These are phyloP conservation scores for Copsychus sechellarum DNA, from an alignment of 2,113 vertebrate species.

Conservation along the genomic window DNA sequence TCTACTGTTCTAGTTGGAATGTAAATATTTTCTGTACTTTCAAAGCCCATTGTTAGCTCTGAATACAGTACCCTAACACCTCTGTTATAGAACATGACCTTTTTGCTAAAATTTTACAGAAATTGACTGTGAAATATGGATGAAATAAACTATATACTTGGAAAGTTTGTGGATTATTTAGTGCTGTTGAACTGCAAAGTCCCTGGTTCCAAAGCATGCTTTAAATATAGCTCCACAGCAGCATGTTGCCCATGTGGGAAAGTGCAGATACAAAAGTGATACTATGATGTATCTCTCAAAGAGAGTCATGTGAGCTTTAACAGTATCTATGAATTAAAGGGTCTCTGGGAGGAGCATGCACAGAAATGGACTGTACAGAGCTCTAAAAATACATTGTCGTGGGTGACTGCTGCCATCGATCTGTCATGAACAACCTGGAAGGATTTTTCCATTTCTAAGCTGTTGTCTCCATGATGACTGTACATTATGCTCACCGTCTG, in stretches of 20 bases:
- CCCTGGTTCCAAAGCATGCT: neutral
- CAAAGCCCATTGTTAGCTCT: slow-evolving; percentile 51
- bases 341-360: neutral
- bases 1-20: slow-evolving; percentile 42
- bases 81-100: slow-evolving; percentile 65
- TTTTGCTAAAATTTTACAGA: slow-evolving; percentile 72
- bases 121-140: slow-evolving; percentile 72
- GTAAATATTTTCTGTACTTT: slow-evolving; percentile 55
- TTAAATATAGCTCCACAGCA: neutral
- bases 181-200: neutral
- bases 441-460: neutral
- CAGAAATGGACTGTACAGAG: neutral
- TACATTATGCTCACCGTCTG: slow-evolving; percentile 23
- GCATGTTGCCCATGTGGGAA: neutral
- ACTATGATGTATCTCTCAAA: neutral
- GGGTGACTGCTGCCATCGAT: slow-evolving; percentile 32
- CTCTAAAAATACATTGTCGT: neutral
- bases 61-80: slow-evolving; percentile 46
- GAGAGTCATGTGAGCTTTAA: neutral
- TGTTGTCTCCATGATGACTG: slow-evolving; percentile 13
- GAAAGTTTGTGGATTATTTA: slow-evolving; percentile 20
- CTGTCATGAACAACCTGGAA: slow-evolving; percentile 31
- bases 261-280: neutral
- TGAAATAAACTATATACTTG: slow-evolving; percentile 74
- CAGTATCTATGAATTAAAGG: slow-evolving; percentile 16